Base-by-base conservation (phyloP, 1,140 invertebrate genomes). In the Zaprionus taronus region DNA sequence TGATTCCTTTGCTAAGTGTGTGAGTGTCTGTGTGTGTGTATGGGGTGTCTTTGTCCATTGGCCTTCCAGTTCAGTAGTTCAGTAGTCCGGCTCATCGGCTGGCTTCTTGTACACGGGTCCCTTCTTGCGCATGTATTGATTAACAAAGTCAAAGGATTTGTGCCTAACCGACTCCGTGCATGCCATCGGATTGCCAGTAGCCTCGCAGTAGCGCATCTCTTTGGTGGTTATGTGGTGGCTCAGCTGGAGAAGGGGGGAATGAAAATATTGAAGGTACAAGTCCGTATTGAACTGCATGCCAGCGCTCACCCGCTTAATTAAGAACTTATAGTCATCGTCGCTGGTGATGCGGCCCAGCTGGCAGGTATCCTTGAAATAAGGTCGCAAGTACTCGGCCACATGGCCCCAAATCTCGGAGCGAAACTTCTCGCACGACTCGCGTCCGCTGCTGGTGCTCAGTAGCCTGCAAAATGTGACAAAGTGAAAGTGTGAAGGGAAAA, bases 221-320 rank as follows among this genome's bases (percentile, higher is more conserved):
- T 99, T 99, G 55, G 97, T 95, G 95, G 99, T 96, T n/a, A 99
- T 97, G 93, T 98, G 98, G 93, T 99, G 98, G 1, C 98, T 99
- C 24, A 99, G 93, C 98, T 99, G 79, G 2, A 26, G 53, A 3
- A 58, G 12, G 4, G 4, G 2, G 5, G 17, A 51, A 1, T 1
- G 12, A 7, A 17, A 22, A 11, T 24, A 24, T 41, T 55, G 7
- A 14, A 44, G 17, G 4, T 41, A n/a, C 12, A 15, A 24, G 5
- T 2, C 14, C n/a, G 6, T 20, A 44, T 41, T 26, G 3, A 44
- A 17, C 2, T 44, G 24, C 20, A 28, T 17, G 24, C 11, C 15
- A 17, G n/a, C 2, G 67, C 86, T 93, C 93, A 99, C 98, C 95
- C 99, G 99, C 93, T 98, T 95, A 1, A 98, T 98, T 24, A 99